Conservation (phyloP, 2,888 invertebrate genomes). For the Nemapogon koenigi region DNA sequence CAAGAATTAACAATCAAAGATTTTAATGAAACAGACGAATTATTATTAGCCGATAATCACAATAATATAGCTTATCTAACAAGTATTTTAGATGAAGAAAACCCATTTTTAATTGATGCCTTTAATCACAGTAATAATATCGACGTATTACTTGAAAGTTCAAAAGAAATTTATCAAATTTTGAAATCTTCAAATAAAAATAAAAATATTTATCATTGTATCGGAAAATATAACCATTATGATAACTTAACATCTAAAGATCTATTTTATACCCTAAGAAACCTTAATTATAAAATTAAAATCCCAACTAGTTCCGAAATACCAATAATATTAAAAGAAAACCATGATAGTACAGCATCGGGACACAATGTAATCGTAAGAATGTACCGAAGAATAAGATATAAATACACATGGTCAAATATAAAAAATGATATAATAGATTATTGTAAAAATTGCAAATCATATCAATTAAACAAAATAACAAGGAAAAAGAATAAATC, state of each 20-base stretch:
- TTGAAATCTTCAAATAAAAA: conserved; percentile 7
- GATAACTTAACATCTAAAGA: conserved; percentile 15
- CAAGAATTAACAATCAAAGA: conserved; percentile 1
- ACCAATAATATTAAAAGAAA: conserved; percentile 12
- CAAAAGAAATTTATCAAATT: conserved; percentile 11
- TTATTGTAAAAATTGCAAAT: conserved; percentile 20
- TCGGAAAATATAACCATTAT: conserved; percentile 14
- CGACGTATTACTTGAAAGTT: conserved; percentile 1
- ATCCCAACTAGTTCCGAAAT: conserved; percentile 5
- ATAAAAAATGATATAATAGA: conserved; percentile 23
- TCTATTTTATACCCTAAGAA: conserved; percentile 12
- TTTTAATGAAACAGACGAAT: conserved; percentile 6
- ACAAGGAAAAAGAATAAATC: conserved; percentile 15
- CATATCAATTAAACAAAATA: conserved; percentile 23
- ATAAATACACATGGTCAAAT: conserved; percentile 21
- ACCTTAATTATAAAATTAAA: conserved; percentile 7
- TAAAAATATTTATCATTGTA: conserved; percentile 9
- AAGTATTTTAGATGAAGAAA: conserved; percentile 5
- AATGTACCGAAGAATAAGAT: conserved; percentile 15
- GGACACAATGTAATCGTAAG: conserved; percentile 13
- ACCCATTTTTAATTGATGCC: conserved; percentile 4
- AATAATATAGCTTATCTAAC: conserved; percentile 2
- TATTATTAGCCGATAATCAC: conserved; percentile 1
- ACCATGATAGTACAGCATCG: conserved; percentile 8
- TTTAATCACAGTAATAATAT: conserved; percentile 10